Evolutionary conservation across 2,888 invertebrate genomes (phyloP), one percentile per base, ranked within the genome.

Genomic region (Lymantria dispar): DNA sequence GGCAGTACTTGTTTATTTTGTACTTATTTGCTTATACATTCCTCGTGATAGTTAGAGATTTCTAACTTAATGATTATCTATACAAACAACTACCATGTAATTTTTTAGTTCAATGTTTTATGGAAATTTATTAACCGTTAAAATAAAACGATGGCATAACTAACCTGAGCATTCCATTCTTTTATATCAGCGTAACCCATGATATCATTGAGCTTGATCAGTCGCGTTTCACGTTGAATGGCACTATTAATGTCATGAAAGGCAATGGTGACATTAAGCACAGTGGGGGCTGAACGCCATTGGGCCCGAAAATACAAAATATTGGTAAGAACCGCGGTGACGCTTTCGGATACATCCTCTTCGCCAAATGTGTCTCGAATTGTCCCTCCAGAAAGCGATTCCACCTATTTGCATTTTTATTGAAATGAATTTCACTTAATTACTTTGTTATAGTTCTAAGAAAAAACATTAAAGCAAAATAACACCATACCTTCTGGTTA

Each of bases 231-330:
- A 38, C 80, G 80, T 3, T 56, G 22, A n/a, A 79, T 71, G 13
- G 72, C 63, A 43, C 56, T 49, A 30, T 59, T 64, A 1, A 66
- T 59, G 53, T 84, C 81, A 33, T 56, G 73, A 57, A 92, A 91
- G 9, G 62, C 63, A 44, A 67, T 64, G 5, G 85, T 79, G 13
- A 82, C 87, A 56, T 92, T 90, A 15, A 91, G 81, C 41, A 91
- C 79, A 1, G 90, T 91, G 44, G 91, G 90, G 49, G 87, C 76
- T 51, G 85, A 71, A 1, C 86, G 83, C 91, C 92, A 92, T 11
- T 78, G 74, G 36, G 76, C 82, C 31, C 91, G 86, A 49, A 88
- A 22, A 60, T 91, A 90, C 52, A 87, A 11, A 3, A 84, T 87
- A 9, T 68, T 80, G 15, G 87, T 53, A 10, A 85, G 63, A 7